Evolutionary conservation across 2,113 vertebrate genomes (phyloP).

Genomic region (Triplophysa dalaica): DNA sequence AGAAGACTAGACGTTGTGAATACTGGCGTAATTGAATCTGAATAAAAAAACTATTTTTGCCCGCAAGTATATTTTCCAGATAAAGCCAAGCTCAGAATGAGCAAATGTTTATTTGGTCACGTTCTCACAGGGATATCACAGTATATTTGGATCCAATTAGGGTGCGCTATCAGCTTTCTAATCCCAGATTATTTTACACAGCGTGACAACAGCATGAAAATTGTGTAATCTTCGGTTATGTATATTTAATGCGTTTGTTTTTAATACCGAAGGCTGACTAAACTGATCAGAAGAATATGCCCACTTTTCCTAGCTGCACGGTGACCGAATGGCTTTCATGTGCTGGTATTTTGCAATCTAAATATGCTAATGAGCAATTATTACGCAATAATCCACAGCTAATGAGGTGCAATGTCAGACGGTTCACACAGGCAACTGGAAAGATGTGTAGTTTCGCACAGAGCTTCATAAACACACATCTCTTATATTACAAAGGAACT

Average conservation of each 20-base stretch:
- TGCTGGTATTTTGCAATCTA: slow-evolving; percentile 13
- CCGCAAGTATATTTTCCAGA: background rate
- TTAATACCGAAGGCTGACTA: background rate
- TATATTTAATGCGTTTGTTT: slow-evolving; percentile 23
- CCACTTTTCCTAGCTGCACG: background rate
- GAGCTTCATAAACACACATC: background rate
- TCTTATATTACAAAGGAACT: background rate
- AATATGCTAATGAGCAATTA: slow-evolving; percentile 50
- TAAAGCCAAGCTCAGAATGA: background rate
- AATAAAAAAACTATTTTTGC: background rate
- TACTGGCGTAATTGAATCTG: background rate
- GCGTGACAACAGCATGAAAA: slow-evolving; percentile 22
- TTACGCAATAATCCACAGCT: slow-evolving; percentile 27
- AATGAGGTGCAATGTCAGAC: slow-evolving; percentile 33
- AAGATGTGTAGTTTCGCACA: background rate
- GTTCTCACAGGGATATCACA: slow-evolving; percentile 4
- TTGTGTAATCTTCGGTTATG: slow-evolving; percentile 23
- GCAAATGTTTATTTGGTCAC: slow-evolving; percentile 17
- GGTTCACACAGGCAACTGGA: background rate
- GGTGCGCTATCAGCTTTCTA: slow-evolving; percentile 1
- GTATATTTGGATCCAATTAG: slow-evolving; percentile 35
- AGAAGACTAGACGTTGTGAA: background rate
- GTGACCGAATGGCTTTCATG: slow-evolving; percentile 13
- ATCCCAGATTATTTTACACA: slow-evolving; percentile 16
- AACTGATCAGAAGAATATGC: slow-evolving; percentile 22